phyloP scores from a whole-genome alignment of 2,113 vertebrate species.

The Zosterops japonicus region DNA sequence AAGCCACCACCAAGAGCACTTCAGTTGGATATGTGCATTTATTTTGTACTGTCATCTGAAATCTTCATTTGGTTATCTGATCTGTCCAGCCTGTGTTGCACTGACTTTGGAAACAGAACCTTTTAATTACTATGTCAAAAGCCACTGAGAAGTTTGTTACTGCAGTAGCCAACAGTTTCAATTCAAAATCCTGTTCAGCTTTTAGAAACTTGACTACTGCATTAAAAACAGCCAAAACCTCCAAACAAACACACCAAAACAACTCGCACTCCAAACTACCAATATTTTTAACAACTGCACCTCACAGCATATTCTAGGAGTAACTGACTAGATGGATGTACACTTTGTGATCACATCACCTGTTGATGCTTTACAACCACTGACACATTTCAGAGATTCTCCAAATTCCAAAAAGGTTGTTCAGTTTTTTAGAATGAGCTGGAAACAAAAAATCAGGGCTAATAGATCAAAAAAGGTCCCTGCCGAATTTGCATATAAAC shows the following conservation, averaged over 20 bases:
- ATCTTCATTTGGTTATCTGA: not conserved
- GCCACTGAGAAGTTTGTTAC: not conserved
- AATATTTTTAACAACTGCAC: not conserved
- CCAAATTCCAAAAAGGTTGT: not conserved
- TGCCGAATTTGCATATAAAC: not conserved
- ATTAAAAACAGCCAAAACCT: not conserved
- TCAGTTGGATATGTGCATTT: accelerated
- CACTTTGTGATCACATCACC: not conserved
- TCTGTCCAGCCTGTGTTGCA: not conserved
- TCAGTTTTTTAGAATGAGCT: not conserved
- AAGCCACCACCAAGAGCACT: not conserved
- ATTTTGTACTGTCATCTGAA: not conserved
- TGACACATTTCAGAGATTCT: not conserved
- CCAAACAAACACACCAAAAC: not conserved
- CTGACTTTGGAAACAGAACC: not conserved
- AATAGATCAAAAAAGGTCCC: not conserved
- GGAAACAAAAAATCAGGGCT: not conserved
- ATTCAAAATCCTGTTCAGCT: not conserved
- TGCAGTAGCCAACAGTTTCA: not conserved
- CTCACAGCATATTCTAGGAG: not conserved
- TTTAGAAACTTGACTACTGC: not conserved
- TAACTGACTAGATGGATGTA: not conserved
- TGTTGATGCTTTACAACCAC: not conserved
- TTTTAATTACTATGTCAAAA: not conserved
- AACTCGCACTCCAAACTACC: not conserved